Evolutionary conservation across 2,888 invertebrate species (phyloP).

Genomic region (Caenorhabditis sp.): DNA sequence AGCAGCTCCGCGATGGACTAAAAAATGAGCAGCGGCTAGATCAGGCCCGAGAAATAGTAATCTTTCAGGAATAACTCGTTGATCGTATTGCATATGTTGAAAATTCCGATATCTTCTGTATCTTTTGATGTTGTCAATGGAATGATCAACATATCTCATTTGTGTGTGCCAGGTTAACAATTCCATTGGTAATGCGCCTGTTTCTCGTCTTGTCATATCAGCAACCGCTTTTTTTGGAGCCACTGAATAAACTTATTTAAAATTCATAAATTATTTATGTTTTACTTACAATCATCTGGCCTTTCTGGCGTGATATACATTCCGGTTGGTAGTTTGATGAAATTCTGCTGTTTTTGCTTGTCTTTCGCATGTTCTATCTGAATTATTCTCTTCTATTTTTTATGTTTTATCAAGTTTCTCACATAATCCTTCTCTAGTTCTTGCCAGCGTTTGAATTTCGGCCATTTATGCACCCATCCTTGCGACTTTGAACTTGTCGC

Average conservation of each 20-base stretch:
- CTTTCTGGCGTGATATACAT: conserved; percentile 65
- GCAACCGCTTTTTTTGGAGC: conserved; percentile 66
- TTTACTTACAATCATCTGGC: conserved; percentile 55
- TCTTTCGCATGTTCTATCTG: conserved; percentile 54
- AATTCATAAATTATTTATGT: background rate
- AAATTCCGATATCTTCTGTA: conserved; percentile 63
- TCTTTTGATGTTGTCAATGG: conserved; percentile 64
- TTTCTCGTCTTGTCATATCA: conserved; percentile 62
- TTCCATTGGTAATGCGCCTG: conserved; percentile 61
- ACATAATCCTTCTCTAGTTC: conserved; percentile 46
- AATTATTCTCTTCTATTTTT: background rate
- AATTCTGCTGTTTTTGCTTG: conserved; percentile 47
- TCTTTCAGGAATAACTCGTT: conserved; percentile 69
- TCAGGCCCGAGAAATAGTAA: conserved; percentile 78
- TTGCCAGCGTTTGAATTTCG: conserved; percentile 52
- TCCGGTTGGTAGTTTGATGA: conserved; percentile 59
- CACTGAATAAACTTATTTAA: conserved; percentile 22
- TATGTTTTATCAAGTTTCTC: conserved; percentile 8
- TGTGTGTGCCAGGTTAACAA: conserved; percentile 63
- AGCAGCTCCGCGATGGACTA: conserved; percentile 80
- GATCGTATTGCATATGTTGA: conserved; percentile 69
- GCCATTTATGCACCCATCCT: conserved; percentile 47
- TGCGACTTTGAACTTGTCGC: conserved; percentile 13
- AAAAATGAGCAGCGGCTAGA: conserved; percentile 86
- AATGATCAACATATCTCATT: conserved; percentile 66